Conservation (phyloP, 2,797 vertebrate species). For the Capromys pilorides region DNA sequence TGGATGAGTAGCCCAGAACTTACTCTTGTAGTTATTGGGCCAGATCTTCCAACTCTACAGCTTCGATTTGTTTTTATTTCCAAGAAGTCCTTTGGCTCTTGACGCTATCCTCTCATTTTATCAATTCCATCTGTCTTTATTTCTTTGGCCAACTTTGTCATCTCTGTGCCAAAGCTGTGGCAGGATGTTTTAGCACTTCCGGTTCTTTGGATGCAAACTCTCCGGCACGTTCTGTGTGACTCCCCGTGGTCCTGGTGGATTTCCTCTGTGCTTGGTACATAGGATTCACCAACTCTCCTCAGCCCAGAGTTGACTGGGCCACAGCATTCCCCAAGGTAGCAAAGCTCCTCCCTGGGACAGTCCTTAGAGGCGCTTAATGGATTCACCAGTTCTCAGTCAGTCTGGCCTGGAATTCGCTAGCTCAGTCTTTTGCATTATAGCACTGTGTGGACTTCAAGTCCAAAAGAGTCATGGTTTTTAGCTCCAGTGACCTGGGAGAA, state of each 20-base stretch:
- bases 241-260: fast-evolving
- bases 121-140: background rate
- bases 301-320: fast-evolving
- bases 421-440: fast-evolving
- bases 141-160: background rate
- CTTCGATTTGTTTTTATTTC: background rate
- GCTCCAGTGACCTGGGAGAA: background rate
- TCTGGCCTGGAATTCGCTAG: background rate
- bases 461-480: fast-evolving
- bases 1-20: background rate
- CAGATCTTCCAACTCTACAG: background rate
- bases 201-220: background rate
- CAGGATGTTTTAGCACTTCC: fast-evolving
- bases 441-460: background rate
- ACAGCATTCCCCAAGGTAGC: fast-evolving
- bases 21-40: background rate
- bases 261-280: background rate
- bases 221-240: fast-evolving
- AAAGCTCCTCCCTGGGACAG: fast-evolving
- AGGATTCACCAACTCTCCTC: fast-evolving
- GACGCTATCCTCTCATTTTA: background rate
- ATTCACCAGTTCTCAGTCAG: background rate
- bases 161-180: background rate
- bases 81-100: background rate
- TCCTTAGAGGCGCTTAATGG: fast-evolving